These are phyloP conservation scores for Amorpha juglandis DNA, from an alignment of 2,888 invertebrate genomes.

Conservation along the genomic window DNA sequence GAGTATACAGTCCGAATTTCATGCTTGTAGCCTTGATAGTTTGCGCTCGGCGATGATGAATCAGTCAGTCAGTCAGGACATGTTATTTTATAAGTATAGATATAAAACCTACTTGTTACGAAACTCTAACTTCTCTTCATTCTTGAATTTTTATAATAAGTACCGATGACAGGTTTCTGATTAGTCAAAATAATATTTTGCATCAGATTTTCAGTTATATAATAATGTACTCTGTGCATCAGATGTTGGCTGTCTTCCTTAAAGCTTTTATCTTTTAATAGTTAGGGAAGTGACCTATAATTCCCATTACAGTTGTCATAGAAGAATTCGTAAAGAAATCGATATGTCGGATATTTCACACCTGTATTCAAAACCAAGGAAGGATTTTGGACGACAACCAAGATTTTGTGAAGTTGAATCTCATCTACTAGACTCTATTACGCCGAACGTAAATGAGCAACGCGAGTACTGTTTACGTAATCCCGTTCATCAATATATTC, in stretches of 20 bases:
- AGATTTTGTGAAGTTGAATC: slow-evolving; percentile 63
- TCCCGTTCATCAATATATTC: slow-evolving; percentile 70
- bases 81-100: no score
- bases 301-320: background rate
- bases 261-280: background rate
- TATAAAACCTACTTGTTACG: background rate
- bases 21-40: no score
- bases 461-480: slow-evolving; percentile 68
- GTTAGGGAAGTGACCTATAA: background rate
- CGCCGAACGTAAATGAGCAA: slow-evolving; percentile 56
- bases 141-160: background rate
- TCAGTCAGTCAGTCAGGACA: no score
- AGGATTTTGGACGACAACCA: slow-evolving; percentile 73
- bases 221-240: no score
- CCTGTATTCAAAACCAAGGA: slow-evolving; percentile 67
- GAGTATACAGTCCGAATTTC: no score
- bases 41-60: no score
- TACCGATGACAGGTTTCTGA: background rate
- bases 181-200: background rate
- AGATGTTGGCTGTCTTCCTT: no score
- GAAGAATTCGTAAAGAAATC: background rate
- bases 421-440: slow-evolving; percentile 59
- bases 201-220: no score
- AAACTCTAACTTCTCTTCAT: background rate
- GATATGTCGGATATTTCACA: slow-evolving; percentile 35